Evolutionary conservation across 1,140 invertebrate species (phyloP), one percentile per base, ranked within the genome.

Genomic region (Drosophila saltans): DNA sequence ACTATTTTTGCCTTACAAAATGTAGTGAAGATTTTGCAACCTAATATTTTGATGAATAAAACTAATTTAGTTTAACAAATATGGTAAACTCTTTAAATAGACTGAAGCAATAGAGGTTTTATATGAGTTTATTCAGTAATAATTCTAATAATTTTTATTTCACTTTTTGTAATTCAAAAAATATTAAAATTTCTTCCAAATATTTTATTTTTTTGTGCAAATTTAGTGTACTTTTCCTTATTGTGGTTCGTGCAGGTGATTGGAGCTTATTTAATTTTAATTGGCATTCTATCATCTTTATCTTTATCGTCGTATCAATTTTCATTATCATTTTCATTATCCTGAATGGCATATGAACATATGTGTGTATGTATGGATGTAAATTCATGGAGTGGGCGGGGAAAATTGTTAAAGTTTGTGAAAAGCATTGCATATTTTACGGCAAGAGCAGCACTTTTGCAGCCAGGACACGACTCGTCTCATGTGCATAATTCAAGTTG

Each of bases 401-500:
- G 56, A 43, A 81, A 81, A 78, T 72, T 77, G 62, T 57, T 78
- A 66, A 81, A 81, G 79, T 79, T 81, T 66, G 79, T 75, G 62
- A 30, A 55, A 66, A 59, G 72, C 60, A 59, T 66, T 66, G 65
- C 58, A 68, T 66, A 68, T 59, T 69, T 69, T 62, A 40, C 41
- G 41, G 10, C 33, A 36, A 7, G 56, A 30, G 52, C 43, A 45
- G 39, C 60, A 69, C 60, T 59, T 73, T 73, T 60, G 41, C 57
- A 59, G n/a, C 60, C 39, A 62, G 26, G 11, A 62, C 36, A 40
- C 60, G 11, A 33, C 45, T 52, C 45, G 67, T 72, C 76, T 88
- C 80, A 69, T 89, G 83, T 83, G 72, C 83, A 89, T 88, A 88
- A 89, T 89, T 88, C 83, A 88, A 88, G 83, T 89, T 89, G 83